A percentile compares a stretch with the other conserved stretches of the same genome.
phyloP scores from a whole-genome alignment of 2,797 vertebrate species.

The Liasis olivaceus region DNA sequence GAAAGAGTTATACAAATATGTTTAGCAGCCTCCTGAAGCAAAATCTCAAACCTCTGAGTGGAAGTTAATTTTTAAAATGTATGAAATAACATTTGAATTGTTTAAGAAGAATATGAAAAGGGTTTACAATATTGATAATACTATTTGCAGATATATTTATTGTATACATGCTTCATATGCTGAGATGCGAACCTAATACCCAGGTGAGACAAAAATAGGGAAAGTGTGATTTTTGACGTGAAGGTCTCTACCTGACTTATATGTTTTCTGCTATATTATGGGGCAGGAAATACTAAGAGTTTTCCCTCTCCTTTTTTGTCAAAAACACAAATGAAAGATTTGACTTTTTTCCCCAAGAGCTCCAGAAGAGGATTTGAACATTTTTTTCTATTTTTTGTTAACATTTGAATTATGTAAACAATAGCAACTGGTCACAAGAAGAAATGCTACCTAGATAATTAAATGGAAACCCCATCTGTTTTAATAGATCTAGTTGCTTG shows the following conservation, averaged over 20 bases:
- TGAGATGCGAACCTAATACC: not conserved
- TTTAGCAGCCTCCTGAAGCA: not conserved
- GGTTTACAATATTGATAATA: not conserved
- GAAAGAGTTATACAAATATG: not conserved
- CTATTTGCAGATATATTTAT: not conserved
- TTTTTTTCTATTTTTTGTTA: not conserved
- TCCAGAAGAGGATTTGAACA: not conserved
- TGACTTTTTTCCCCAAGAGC: not conserved
- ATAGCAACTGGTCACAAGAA: not conserved
- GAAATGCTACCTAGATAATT: not conserved
- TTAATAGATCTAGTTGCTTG: slow-evolving; percentile 3
- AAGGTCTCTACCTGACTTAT: too few species aligned
- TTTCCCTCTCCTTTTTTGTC: not conserved
- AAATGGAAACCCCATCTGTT: not conserved
- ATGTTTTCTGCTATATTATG: not conserved
- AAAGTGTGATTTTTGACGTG: not conserved
- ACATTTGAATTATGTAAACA: not conserved
- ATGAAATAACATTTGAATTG: not conserved
- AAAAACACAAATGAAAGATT: not conserved
- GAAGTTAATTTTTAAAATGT: not conserved
- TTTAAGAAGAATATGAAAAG: not conserved
- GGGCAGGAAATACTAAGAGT: not conserved
- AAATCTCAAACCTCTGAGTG: not conserved
- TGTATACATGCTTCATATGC: not conserved
- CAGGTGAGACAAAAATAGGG: not conserved